Evolutionary conservation across 2,888 invertebrate species (phyloP).

Genomic region (Caenorhabditis imperialis): DNA sequence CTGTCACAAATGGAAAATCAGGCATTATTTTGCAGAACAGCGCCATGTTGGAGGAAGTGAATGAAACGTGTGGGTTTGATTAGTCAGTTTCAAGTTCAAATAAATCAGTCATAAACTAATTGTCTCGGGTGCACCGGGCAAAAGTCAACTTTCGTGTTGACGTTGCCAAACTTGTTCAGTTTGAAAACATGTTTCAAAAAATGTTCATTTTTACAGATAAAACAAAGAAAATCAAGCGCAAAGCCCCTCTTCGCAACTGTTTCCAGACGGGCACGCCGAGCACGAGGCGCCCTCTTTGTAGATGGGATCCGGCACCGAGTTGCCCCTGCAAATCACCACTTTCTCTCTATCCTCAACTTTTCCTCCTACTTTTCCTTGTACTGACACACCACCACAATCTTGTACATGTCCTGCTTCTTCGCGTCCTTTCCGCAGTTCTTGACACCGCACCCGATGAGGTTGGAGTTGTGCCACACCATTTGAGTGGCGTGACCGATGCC

Average conservation of each 20-base stretch:
- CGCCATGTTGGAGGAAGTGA: too few relatives aligned
- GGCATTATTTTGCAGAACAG: too few relatives aligned
- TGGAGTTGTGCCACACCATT: conserved; percentile 51
- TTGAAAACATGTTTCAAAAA: too few relatives aligned
- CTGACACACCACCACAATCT: conserved; percentile 51
- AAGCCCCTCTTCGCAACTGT: conserved; percentile 27
- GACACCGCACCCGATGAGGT: conserved; percentile 51
- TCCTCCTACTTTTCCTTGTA: conserved; percentile 40
- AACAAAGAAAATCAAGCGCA: too few relatives aligned
- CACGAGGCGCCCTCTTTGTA: conserved; percentile 30
- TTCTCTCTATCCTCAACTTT: neutral
- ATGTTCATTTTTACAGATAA: too few relatives aligned
- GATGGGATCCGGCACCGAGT: conserved; percentile 9
- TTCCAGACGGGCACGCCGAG: conserved; percentile 27
- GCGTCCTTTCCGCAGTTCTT: conserved; percentile 42
- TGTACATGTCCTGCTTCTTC: conserved; percentile 10
- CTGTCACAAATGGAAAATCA: too few relatives aligned
- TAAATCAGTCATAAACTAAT: too few relatives aligned
- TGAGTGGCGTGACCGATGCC: conserved; percentile 60
- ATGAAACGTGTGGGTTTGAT: too few relatives aligned
- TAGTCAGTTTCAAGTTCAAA: too few relatives aligned
- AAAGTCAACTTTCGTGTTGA: too few relatives aligned
- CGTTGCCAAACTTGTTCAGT: too few relatives aligned
- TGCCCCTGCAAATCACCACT: conserved; percentile 13
- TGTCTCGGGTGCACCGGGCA: too few relatives aligned